Evolutionary conservation across 2,888 invertebrate genomes (phyloP), one percentile per base, ranked within the genome.

Genomic region (Tromatobia lineatoria): DNA sequence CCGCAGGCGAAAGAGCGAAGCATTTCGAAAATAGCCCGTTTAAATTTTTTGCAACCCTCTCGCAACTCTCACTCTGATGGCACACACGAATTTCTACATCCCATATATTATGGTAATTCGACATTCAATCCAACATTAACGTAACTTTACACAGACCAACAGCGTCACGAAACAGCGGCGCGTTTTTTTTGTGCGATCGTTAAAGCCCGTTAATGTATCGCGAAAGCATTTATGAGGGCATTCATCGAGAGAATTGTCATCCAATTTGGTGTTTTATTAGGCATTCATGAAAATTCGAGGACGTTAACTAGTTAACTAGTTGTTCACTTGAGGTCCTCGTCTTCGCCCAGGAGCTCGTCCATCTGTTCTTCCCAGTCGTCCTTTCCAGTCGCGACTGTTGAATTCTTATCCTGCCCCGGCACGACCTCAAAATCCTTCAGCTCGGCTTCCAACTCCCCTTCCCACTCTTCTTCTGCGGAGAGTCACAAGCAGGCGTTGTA

Each of bases 361-460:
- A 96, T 96, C 90, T 96, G 96, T 86, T 96, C 95, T 93, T 96
- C 96, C 95, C 96, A 96, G 87, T 96, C 96, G 83, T 95, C 95
- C 87, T 95, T 95, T 85, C 88, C 90, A 77, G 87, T 67, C 15
- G 57, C 54, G 45, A 73, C 74, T 29, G 79, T 47, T 47, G 80
- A 38, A 83, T 67, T 85, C 80, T 88, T 85, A 80, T 84, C 89
- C 74, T 91, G 90, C 76, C 95, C 95, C 83, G 95, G 95, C 59
- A 99, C 98, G 89, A 99, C 97, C 94, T 99, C 99, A 94, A 98
- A 99, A 93, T 99, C 98, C 94, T 98, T 98, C 89, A 99, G 95
- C 94, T 99, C 99, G 70, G 98, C 98, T 93, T 98, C 98, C 92
- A 99, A 95, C 94, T 99, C 99, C 93, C 97, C 97, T 95, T 99